A percentile compares a stretch with the other conserved stretches of the same genome.
Evolutionary conservation across 2,888 invertebrate genomes (phyloP).

Genomic region (Limnephilus lunatus): DNA sequence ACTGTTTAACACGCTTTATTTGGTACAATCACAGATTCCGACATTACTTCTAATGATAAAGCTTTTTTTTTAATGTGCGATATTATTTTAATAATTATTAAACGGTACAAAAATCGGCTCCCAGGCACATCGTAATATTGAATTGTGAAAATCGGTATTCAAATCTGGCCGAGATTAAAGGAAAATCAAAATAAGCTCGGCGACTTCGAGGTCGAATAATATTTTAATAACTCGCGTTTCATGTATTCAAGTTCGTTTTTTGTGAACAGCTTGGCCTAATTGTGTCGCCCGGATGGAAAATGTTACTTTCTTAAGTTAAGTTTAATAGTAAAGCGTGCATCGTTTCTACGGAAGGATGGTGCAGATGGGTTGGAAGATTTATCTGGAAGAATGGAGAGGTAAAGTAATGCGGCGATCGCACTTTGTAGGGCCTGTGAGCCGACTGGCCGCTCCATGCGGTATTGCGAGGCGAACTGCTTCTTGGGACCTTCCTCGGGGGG

Average conservation of each 20-base stretch:
- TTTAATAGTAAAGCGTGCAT: constrained; percentile 1
- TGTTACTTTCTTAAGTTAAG: background rate
- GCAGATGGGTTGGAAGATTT: constrained; percentile 5
- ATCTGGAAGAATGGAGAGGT: constrained; percentile 10
- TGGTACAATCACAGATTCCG: background rate
- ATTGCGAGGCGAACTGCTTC: constrained; percentile 39
- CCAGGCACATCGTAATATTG: background rate
- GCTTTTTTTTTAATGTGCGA: background rate
- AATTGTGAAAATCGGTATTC: background rate
- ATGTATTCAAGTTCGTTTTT: constrained; percentile 63
- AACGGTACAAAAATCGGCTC: background rate
- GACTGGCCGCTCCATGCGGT: constrained; percentile 36
- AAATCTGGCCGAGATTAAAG: constrained; percentile 57
- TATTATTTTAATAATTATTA: background rate
- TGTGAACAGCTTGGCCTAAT: background rate
- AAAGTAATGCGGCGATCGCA: constrained; percentile 9
- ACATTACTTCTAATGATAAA: background rate
- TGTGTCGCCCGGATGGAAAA: background rate
- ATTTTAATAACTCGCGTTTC: constrained; percentile 75
- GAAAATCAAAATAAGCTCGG: constrained; percentile 75
- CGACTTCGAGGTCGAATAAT: constrained; percentile 77
- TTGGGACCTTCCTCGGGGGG: constrained; percentile 52
- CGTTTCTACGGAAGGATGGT: background rate
- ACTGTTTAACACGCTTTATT: constrained; percentile 63
- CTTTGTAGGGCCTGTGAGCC: constrained; percentile 31